Evolutionary conservation across 1,140 invertebrate genomes (phyloP).

Genomic region (Drosophila parabipectinata): DNA sequence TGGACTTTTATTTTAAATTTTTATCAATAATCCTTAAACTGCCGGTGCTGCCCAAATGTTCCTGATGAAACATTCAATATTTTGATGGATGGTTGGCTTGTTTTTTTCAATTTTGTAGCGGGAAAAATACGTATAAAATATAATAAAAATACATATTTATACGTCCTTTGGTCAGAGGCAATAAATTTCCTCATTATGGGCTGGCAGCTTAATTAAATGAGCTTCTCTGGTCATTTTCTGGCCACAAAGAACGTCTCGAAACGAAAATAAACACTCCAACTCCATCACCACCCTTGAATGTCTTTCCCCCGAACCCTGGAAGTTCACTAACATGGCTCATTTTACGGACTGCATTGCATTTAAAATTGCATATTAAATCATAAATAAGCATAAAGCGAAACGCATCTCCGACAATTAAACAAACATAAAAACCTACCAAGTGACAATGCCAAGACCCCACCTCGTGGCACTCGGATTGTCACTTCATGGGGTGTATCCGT

Average conservation of each 20-base stretch:
- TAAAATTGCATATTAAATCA: slow-evolving; percentile 83
- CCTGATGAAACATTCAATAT: slow-evolving; percentile 1
- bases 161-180: background rate
- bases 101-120: background rate
- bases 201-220: slow-evolving; percentile 57
- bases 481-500: slow-evolving; percentile 41
- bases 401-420: slow-evolving; percentile 76
- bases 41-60: slow-evolving; percentile 31
- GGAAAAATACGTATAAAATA: background rate
- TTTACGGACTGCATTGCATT: slow-evolving; percentile 66
- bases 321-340: slow-evolving; percentile 49
- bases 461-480: slow-evolving; percentile 3
- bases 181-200: slow-evolving; percentile 44
- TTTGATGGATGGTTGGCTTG: slow-evolving; percentile 49
- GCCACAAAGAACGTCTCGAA: slow-evolving; percentile 67
- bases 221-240: slow-evolving; percentile 43
- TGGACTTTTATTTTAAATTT: slow-evolving; percentile 11
- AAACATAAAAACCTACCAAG: slow-evolving; percentile 74
- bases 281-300: slow-evolving; percentile 42
- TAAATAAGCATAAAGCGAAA: slow-evolving; percentile 80
- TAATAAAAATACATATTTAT: slow-evolving; percentile 5
- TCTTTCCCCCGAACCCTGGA: slow-evolving; percentile 4
- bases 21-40: slow-evolving; percentile 44
- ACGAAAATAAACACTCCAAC: slow-evolving; percentile 67
- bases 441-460: slow-evolving; percentile 53